Evolutionary conservation across 2,113 vertebrate species (phyloP).

Genomic region (Macaca nemestrina): DNA sequence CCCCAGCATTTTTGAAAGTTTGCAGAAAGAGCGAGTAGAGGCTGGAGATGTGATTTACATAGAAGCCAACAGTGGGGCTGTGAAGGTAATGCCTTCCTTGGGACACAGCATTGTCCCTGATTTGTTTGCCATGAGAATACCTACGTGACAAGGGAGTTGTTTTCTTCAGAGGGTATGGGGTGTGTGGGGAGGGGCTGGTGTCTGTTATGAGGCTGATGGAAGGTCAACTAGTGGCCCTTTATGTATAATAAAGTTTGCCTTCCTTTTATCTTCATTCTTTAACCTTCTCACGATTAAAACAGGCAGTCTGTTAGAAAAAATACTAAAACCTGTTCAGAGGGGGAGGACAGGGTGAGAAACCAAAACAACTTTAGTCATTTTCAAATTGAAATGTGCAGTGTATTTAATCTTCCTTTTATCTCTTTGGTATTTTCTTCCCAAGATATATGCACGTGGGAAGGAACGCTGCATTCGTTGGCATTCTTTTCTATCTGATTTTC

Average conservation of each 20-base stretch:
- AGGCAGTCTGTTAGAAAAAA: conserved; percentile 64
- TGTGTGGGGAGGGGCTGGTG: neutral
- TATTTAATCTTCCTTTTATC: conserved; percentile 87
- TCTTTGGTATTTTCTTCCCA: conserved; percentile 81
- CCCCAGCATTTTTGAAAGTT: conserved; percentile 98
- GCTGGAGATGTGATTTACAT: conserved; percentile 99
- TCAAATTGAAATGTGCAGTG: conserved; percentile 79
- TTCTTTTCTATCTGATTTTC: conserved; percentile 85
- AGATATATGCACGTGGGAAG: conserved; percentile 83
- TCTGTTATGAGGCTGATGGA: neutral
- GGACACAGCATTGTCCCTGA: neutral
- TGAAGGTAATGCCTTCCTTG: conserved; percentile 89
- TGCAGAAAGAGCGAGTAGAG: conserved; percentile 98
- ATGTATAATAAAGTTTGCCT: neutral
- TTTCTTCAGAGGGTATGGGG: neutral
- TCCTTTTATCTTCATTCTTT: conserved; percentile 62
- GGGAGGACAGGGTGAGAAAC: conserved; percentile 10
- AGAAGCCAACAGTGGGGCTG: conserved; percentile 98
- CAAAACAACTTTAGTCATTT: conserved; percentile 78
- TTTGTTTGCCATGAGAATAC: neutral
- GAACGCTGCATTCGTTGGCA: conserved; percentile 81
- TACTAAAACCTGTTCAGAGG: conserved; percentile 16
- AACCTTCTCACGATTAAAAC: conserved; percentile 67
- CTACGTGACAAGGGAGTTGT: neutral
- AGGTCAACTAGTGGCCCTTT: conserved; percentile 22